These are phyloP conservation scores for Pyrrhosoma nymphula DNA, from an alignment of 2,888 invertebrate species.

Conservation along the genomic window DNA sequence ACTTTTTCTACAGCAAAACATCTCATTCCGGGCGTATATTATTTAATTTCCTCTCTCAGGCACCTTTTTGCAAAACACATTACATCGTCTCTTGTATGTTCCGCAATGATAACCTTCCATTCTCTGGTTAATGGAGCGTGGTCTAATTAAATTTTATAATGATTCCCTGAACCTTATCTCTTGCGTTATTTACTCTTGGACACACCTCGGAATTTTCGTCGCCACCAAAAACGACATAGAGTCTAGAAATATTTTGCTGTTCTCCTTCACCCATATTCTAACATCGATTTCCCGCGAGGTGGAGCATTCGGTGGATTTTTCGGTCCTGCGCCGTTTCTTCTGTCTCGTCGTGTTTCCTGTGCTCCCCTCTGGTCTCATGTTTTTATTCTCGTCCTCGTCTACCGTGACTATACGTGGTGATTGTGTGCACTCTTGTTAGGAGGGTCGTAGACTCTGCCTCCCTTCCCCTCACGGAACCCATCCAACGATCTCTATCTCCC, in stretches of 20 bases:
- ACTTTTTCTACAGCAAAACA: no score
- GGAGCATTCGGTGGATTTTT: background rate
- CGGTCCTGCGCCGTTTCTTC: background rate
- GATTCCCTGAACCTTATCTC: background rate
- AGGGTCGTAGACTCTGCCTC: no score
- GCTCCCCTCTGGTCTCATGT: background rate
- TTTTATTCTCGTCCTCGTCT: background rate
- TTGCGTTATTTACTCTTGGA: background rate
- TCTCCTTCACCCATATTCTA: background rate
- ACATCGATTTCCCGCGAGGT: background rate
- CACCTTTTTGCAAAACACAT: background rate
- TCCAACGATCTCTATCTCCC: background rate
- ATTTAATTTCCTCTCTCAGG: background rate
- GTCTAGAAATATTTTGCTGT: background rate
- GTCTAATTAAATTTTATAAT: background rate
- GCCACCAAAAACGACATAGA: background rate
- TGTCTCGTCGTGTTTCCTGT: background rate
- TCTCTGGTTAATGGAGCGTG: background rate
- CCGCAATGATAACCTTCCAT: background rate
- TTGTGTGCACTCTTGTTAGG: background rate
- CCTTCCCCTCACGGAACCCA: background rate
- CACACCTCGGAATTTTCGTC: background rate
- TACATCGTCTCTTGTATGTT: background rate
- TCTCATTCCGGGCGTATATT: background rate
- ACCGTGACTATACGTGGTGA: background rate